These are phyloP conservation scores for Calameuta filiformis DNA, from an alignment of 2,888 invertebrate species.

Conservation along the genomic window DNA sequence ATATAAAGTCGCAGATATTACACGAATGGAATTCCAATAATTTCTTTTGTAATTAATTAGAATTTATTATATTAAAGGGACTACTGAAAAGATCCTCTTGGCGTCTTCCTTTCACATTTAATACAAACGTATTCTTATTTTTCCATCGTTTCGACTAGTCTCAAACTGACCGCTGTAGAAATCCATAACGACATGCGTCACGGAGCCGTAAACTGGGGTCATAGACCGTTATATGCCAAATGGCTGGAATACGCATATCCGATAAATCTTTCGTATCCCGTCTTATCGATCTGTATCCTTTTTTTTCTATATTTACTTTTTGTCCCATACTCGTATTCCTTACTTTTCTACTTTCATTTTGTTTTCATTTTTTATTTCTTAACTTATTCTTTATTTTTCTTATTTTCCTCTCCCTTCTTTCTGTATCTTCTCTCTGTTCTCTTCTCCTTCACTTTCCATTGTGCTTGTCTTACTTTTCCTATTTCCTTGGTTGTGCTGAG, in stretches of 20 bases:
- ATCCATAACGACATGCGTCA: not conserved
- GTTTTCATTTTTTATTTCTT: too few relatives aligned
- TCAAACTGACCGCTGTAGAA: not conserved
- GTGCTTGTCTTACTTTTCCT: too few relatives aligned
- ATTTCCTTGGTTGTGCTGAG: too few relatives aligned
- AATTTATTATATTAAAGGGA: not conserved
- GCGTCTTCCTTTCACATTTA: not conserved
- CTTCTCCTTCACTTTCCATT: too few relatives aligned
- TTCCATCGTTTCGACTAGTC: not conserved
- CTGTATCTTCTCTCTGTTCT: too few relatives aligned
- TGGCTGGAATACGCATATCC: not conserved
- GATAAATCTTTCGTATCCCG: not conserved
- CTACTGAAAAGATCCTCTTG: too few relatives aligned
- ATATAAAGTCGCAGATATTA: not conserved
- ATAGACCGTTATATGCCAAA: not conserved
- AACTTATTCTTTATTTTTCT: too few relatives aligned
- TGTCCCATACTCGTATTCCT: too few relatives aligned
- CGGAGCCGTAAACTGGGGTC: not conserved
- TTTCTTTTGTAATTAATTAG: not conserved
- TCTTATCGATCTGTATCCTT: too few relatives aligned
- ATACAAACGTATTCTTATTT: not conserved
- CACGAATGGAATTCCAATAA: not conserved
- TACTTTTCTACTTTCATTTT: too few relatives aligned
- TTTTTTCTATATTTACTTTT: too few relatives aligned
- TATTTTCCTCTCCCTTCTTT: too few relatives aligned